These are phyloP conservation scores for Melanotus villosus DNA, from an alignment of 2,888 invertebrate species.

Conservation along the genomic window DNA sequence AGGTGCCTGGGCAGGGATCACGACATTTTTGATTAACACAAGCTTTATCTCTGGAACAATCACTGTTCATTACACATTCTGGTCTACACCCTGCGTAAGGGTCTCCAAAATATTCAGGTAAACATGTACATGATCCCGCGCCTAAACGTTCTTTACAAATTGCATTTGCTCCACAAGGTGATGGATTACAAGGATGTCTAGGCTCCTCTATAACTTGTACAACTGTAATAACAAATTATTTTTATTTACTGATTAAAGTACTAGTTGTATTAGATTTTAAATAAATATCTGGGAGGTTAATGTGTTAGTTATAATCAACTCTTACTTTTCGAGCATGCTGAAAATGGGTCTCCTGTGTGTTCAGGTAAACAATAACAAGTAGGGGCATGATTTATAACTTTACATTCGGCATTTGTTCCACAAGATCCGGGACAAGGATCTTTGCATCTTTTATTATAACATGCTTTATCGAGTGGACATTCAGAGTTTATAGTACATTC, in stretches of 20 bases:
- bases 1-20: constrained; percentile 87
- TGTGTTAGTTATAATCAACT: background rate
- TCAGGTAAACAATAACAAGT: constrained; percentile 80
- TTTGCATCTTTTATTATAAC: constrained; percentile 80
- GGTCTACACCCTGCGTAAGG: constrained; percentile 89
- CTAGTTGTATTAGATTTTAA: too few species aligned
- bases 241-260: background rate
- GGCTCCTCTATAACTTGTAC: constrained; percentile 72
- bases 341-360: constrained; percentile 85
- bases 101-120: constrained; percentile 88
- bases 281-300: constrained; percentile 21
- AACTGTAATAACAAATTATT: constrained; percentile 64
- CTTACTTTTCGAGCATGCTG: constrained; percentile 75
- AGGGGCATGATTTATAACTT: constrained; percentile 80
- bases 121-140: constrained; percentile 86
- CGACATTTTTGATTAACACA: constrained; percentile 88
- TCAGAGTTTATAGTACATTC: constrained; percentile 83
- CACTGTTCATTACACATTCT: constrained; percentile 90
- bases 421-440: constrained; percentile 85
- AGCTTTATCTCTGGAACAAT: constrained; percentile 83
- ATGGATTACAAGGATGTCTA: constrained; percentile 82
- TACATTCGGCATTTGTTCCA: constrained; percentile 80
- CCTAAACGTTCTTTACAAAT: constrained; percentile 86
- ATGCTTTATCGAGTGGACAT: constrained; percentile 80
- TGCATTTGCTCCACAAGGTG: constrained; percentile 90